phyloP scores from a whole-genome alignment of 2,888 invertebrate species.

The Neoascia interrupta region DNA sequence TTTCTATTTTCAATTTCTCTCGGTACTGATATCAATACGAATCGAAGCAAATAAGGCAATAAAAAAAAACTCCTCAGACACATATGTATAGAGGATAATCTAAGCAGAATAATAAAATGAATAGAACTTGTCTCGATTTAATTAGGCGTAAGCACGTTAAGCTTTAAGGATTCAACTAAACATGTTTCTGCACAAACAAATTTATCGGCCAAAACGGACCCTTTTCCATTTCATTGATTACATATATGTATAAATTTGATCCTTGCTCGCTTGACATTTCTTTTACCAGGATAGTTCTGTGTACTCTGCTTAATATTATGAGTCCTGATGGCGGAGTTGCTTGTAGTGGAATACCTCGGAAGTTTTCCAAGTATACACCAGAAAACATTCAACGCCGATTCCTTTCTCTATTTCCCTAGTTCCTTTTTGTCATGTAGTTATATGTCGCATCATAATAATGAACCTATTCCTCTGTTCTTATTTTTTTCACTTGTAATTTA shows the following conservation, averaged over 20 bases:
- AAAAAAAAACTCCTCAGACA: too few species aligned
- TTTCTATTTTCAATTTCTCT: too few species aligned
- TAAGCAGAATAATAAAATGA: too few species aligned
- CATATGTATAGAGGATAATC: too few species aligned
- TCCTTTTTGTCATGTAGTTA: not conserved
- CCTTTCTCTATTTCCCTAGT: not conserved
- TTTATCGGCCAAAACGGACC: slow-evolving; percentile 21
- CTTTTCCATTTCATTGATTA: slow-evolving; percentile 60
- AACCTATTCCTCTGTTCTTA: slow-evolving; percentile 6
- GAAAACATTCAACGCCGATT: not conserved
- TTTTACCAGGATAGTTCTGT: slow-evolving; percentile 28
- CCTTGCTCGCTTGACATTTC: slow-evolving; percentile 12
- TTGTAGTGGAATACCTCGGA: not conserved
- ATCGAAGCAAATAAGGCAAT: too few species aligned
- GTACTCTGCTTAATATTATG: too few species aligned
- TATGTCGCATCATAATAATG: slow-evolving; percentile 30
- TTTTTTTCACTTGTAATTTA: slow-evolving; percentile 45
- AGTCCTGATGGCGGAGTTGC: too few species aligned
- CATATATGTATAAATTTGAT: slow-evolving; percentile 28
- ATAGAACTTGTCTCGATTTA: too few species aligned
- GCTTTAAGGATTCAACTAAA: too few species aligned
- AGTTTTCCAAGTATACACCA: not conserved
- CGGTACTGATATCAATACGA: too few species aligned
- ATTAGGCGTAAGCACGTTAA: too few species aligned
- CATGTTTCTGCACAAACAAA: too few species aligned